A percentile compares a stretch with the other conserved stretches of the same genome.
These are phyloP conservation scores for Artemisiospiza belli DNA, from an alignment of 2,113 vertebrate species.

Conservation along the genomic window DNA sequence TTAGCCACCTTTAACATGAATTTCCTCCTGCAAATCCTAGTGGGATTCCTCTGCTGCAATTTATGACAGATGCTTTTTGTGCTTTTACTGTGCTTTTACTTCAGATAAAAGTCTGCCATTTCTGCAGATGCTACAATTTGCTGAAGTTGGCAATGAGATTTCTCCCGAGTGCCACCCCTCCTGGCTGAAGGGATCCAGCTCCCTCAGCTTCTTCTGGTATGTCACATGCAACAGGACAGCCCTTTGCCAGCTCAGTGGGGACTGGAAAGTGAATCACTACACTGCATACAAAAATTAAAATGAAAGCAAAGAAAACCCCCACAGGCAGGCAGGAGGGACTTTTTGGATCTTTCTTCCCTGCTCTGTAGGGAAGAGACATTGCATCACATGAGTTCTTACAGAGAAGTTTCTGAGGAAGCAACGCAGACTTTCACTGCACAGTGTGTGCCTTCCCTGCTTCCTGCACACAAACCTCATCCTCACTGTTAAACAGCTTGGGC, in stretches of 20 bases:
- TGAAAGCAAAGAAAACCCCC: neutral
- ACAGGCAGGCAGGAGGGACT: neutral
- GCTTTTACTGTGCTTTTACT: neutral
- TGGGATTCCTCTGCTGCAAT: neutral
- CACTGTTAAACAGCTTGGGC: neutral
- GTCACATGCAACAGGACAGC: rapidly evolving
- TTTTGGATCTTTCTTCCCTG: neutral
- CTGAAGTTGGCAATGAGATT: neutral
- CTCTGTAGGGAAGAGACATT: neutral
- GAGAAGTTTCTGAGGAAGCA: slow-evolving; percentile 9
- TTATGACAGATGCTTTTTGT: neutral
- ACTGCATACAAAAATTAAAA: neutral
- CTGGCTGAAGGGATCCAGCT: neutral
- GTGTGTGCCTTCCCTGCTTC: neutral
- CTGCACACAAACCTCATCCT: neutral
- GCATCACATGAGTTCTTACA: neutral
- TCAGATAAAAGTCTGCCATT: neutral
- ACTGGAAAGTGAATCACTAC: neutral
- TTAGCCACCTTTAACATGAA: neutral
- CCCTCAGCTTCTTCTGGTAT: neutral
- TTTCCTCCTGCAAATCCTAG: neutral
- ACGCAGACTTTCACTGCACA: neutral
- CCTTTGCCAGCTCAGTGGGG: neutral
- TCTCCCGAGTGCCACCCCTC: rapidly evolving
- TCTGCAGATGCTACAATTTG: neutral